These are phyloP conservation scores for Threskiornis aethiopicus DNA, from an alignment of 2,797 vertebrate genomes.

Conservation along the genomic window DNA sequence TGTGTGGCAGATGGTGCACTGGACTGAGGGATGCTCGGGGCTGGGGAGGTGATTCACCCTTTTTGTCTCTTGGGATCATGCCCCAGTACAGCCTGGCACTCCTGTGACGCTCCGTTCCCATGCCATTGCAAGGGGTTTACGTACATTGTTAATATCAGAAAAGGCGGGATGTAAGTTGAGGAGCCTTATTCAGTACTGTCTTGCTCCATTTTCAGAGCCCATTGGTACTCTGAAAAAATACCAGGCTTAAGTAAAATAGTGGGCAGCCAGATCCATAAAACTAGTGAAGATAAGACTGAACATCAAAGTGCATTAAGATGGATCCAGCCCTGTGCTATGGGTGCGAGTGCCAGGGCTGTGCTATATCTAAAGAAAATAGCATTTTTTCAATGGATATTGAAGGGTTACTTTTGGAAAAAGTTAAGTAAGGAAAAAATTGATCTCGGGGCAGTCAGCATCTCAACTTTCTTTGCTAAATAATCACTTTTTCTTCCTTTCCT, in stretches of 20 bases:
- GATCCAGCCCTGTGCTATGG: neutral
- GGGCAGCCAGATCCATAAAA: neutral
- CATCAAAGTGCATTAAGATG: neutral
- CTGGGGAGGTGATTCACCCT: neutral
- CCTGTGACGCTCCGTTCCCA: neutral
- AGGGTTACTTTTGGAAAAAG: neutral
- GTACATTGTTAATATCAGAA: neutral
- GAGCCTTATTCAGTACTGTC: neutral
- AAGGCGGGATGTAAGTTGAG: neutral
- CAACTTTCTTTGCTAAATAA: neutral
- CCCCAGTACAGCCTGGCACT: neutral
- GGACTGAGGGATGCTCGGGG: neutral
- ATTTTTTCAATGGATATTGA: neutral
- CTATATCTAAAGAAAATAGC: neutral
- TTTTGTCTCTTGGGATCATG: neutral
- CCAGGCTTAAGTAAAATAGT: neutral
- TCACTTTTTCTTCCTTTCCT: neutral
- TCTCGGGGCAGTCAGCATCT: neutral
- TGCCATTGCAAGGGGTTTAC: neutral
- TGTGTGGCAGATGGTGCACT: neutral
- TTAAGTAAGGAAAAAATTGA: neutral
- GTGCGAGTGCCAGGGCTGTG: rapidly evolving
- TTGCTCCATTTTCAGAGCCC: neutral
- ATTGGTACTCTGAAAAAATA: neutral
- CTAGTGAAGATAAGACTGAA: neutral